phyloP scores from a whole-genome alignment of 2,113 vertebrate genomes.

The Uria aalge region DNA sequence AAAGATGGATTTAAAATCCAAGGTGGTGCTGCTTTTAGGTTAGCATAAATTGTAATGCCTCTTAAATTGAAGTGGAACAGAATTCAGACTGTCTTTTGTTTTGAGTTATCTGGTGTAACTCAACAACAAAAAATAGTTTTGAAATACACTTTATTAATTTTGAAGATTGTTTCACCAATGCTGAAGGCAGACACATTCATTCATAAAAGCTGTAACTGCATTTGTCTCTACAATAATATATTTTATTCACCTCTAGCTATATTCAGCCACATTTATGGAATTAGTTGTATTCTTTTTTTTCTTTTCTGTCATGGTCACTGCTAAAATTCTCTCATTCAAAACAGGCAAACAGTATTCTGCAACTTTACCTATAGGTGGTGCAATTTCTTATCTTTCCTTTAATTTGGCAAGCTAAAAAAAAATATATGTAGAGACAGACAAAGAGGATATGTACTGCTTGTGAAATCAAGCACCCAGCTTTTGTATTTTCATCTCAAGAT shows the following conservation, averaged over 20 bases:
- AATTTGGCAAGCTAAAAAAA: constrained; percentile 15
- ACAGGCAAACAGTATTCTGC: constrained; percentile 6
- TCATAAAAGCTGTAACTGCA: constrained; percentile 23
- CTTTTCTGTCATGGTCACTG: background rate
- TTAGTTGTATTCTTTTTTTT: background rate
- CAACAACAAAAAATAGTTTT: background rate
- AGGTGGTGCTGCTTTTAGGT: background rate
- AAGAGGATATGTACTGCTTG: background rate
- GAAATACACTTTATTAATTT: background rate
- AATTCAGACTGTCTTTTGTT: background rate
- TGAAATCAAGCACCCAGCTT: constrained; percentile 15
- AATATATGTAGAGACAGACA: constrained; percentile 47
- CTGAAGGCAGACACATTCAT: constrained; percentile 24
- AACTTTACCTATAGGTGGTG: constrained; percentile 59
- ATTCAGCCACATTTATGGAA: background rate
- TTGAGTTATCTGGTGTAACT: background rate
- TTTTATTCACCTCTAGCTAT: background rate
- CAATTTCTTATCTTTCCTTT: constrained; percentile 61
- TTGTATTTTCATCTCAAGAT: background rate
- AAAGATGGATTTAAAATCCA: background rate
- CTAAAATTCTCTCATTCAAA: background rate
- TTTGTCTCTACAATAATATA: constrained; percentile 49
- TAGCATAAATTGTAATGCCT: background rate
- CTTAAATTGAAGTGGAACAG: background rate
- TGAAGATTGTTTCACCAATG: constrained; percentile 41